Conservation (phyloP, 2,113 vertebrate genomes). For the Crotalus horridus region DNA sequence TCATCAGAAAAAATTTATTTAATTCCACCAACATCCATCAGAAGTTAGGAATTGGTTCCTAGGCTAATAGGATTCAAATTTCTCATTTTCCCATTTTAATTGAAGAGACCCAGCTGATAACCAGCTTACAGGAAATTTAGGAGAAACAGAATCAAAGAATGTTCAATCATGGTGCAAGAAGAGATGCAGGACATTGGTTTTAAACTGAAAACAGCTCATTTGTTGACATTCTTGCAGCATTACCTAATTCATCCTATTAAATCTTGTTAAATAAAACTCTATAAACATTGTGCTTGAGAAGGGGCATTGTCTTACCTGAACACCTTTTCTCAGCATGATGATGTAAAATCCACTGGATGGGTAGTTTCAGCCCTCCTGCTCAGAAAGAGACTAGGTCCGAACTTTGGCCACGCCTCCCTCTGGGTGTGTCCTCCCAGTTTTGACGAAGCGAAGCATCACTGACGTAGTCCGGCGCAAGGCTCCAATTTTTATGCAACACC, state of each 20-base stretch:
- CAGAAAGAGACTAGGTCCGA: no score
- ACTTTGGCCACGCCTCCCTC: no score
- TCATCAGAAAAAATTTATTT: not conserved
- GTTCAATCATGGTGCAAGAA: not conserved
- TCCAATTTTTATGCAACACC: no score
- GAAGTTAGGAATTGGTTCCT: not conserved
- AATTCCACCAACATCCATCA: not conserved
- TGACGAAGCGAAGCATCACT: no score
- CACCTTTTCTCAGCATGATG: no score
- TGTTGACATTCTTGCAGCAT: not conserved
- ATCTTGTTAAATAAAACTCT: not conserved
- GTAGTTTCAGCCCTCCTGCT: no score
- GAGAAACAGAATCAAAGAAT: not conserved
- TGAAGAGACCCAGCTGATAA: not conserved
- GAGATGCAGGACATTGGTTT: not conserved
- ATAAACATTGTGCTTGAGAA: not conserved
- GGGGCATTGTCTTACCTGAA: no score
- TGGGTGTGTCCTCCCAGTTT: no score
- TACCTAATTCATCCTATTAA: not conserved
- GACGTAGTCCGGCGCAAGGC: no score
- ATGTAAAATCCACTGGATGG: no score
- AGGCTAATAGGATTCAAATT: not conserved
- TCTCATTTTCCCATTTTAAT: not conserved
- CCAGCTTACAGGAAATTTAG: not conserved
- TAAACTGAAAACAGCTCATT: not conserved